Percentiles rank a stretch among this genome's conserved stretches.
These are phyloP conservation scores for Hypena proboscidalis DNA, from an alignment of 2,888 invertebrate species.

Conservation along the genomic window DNA sequence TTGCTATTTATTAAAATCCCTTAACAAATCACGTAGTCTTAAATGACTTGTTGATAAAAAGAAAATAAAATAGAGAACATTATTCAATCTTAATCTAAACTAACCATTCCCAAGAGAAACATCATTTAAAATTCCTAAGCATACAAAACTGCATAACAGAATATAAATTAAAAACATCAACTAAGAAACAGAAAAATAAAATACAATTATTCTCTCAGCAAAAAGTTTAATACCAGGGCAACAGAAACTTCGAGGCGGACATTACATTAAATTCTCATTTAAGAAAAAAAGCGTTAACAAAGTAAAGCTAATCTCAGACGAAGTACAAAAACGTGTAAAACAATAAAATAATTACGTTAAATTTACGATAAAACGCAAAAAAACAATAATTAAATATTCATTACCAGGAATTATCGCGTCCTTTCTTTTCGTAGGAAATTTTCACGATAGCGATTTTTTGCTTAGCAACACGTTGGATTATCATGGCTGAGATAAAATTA, in stretches of 20 bases:
- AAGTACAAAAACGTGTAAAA: conserved; percentile 69
- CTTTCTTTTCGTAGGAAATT: conserved; percentile 56
- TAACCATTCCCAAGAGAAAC: too few species aligned
- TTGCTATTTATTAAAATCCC: too few species aligned
- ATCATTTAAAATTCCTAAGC: too few species aligned
- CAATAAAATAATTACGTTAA: conserved; percentile 69
- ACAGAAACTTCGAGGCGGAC: conserved; percentile 7
- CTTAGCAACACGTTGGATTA: conserved; percentile 39
- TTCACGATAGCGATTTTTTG: conserved; percentile 53
- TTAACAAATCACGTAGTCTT: too few species aligned
- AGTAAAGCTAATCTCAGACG: conserved; percentile 39
- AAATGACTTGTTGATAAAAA: too few species aligned
- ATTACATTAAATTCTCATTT: conserved; percentile 32
- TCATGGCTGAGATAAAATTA: conserved; percentile 17
- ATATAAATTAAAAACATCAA: too few species aligned
- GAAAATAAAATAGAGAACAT: too few species aligned
- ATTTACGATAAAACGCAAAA: conserved; percentile 63
- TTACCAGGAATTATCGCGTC: conserved; percentile 71
- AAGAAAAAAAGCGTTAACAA: conserved; percentile 22
- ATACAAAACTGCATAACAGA: too few species aligned
- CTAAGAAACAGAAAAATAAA: conserved; percentile 17
- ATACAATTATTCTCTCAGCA: conserved; percentile 4
- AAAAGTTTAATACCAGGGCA: conserved; percentile 4
- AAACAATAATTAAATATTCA: conserved; percentile 80
- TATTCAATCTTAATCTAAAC: too few species aligned